Conservation (phyloP, 2,797 vertebrate genomes). For the Halcyon smyrnensis region DNA sequence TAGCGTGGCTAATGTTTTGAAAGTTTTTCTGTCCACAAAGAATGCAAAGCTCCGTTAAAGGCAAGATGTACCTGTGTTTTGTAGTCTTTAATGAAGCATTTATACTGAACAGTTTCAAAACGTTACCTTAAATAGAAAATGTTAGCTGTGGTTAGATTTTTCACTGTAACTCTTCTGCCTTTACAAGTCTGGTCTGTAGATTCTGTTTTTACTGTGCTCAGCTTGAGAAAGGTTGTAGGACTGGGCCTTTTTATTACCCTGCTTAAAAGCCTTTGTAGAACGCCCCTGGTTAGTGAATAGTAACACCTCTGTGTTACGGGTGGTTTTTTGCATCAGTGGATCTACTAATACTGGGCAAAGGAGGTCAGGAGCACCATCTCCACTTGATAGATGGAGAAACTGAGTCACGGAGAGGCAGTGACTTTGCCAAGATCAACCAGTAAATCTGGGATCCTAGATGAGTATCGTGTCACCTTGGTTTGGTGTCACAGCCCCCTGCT, state of each 20-base stretch:
- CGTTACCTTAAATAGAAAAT: background rate
- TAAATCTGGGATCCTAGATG: background rate
- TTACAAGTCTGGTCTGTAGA: fast-evolving
- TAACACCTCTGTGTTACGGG: too few species aligned
- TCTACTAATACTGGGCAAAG: background rate
- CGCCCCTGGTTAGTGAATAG: background rate
- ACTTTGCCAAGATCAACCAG: background rate
- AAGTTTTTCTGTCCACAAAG: background rate
- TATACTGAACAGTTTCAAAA: background rate
- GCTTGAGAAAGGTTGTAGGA: background rate
- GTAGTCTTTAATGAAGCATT: background rate
- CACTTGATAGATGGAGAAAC: background rate
- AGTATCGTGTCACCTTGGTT: fast-evolving
- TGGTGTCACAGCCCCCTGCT: background rate
- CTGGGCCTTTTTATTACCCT: background rate
- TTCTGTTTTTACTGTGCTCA: background rate
- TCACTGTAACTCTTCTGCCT: background rate
- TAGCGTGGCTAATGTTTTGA: fast-evolving
- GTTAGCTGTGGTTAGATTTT: background rate
- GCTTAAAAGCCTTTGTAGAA: background rate
- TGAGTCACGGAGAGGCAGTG: background rate
- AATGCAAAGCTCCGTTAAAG: background rate
- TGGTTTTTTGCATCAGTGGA: background rate
- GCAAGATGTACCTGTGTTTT: background rate
- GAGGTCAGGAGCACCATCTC: background rate